Conservation (phyloP, 1,140 invertebrate genomes). For the Ylistrum balloti region DNA sequence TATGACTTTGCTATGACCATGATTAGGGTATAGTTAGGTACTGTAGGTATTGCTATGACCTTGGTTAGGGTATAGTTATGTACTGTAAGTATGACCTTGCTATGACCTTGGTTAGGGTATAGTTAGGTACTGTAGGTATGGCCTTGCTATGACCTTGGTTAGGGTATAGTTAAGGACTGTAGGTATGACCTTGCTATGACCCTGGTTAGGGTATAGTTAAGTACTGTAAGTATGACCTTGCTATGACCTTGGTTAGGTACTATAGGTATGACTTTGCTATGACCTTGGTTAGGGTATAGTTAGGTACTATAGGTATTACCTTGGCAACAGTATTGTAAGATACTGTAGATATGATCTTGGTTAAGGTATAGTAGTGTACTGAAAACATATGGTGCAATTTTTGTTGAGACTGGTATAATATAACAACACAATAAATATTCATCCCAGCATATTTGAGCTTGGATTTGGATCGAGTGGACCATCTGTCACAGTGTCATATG, state of each 20-base stretch:
- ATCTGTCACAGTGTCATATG: conserved; percentile 25
- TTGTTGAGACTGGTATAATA: no score
- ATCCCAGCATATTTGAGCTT: no score
- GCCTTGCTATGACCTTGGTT: neutral
- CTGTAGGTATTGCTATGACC: neutral
- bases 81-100: neutral
- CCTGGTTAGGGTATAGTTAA: no score
- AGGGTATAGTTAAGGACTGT: neutral
- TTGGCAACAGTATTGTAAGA: neutral
- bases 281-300: no score
- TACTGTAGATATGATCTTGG: neutral
- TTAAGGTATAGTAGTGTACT: no score
- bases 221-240: conserved; percentile 2
- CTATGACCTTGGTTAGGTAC: neutral
- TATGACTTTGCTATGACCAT: no score
- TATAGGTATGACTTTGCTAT: neutral
- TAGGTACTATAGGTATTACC: neutral
- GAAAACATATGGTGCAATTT: no score
- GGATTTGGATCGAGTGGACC: neutral
- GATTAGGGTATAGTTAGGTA: no score
- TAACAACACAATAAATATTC: no score
- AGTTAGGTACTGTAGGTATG: neutral
- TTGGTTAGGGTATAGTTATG: neutral
- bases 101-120: neutral
- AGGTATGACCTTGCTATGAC: neutral